Evolutionary conservation across 2,113 vertebrate species (phyloP).

Genomic region (Hylia prasina): DNA sequence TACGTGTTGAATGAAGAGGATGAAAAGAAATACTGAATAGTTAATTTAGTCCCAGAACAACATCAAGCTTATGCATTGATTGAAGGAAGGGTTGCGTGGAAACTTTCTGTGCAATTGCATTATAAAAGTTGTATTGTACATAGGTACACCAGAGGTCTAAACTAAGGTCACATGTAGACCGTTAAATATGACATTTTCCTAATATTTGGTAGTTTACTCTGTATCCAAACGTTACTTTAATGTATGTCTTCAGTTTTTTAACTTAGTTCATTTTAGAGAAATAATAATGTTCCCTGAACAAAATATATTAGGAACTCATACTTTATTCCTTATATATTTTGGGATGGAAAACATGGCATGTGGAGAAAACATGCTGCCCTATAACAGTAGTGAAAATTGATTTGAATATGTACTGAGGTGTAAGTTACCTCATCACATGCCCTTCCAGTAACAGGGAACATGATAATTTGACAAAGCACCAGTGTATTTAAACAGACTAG

Average conservation of each 20-base stretch:
- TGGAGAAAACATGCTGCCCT: background rate
- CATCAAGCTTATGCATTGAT: background rate
- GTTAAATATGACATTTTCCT: background rate
- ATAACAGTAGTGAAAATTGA: background rate
- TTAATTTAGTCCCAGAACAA: conserved; percentile 3
- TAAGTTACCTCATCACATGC: background rate
- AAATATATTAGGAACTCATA: background rate
- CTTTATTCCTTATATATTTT: background rate
- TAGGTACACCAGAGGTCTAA: background rate
- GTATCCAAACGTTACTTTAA: background rate
- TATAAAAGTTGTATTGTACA: background rate
- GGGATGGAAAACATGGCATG: background rate
- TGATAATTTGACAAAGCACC: background rate
- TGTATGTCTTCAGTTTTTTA: background rate
- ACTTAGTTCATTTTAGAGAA: background rate
- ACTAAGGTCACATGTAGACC: background rate
- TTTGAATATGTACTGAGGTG: background rate
- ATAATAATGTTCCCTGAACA: background rate
- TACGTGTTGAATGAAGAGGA: background rate
- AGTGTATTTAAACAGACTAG: background rate
- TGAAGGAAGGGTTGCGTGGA: background rate
- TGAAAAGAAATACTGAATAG: conserved; percentile 43
- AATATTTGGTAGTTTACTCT: background rate
- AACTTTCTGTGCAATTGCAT: background rate
- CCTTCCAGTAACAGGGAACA: background rate